phyloP scores from a whole-genome alignment of 2,888 invertebrate genomes.

The Tiliacea citrago region DNA sequence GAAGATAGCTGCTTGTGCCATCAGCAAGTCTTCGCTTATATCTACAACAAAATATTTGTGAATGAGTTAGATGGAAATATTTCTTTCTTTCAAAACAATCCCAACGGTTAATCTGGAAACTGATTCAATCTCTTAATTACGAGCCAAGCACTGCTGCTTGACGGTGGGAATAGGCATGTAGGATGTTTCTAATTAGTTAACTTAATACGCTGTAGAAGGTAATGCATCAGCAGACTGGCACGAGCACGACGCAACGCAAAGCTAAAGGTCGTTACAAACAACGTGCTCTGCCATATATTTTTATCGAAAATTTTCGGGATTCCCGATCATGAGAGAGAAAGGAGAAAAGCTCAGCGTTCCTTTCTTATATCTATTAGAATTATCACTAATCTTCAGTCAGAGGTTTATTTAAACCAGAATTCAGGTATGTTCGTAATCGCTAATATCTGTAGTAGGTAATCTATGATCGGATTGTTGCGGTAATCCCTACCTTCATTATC shows the following conservation, averaged over 20 bases:
- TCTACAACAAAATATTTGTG: slow-evolving; percentile 56
- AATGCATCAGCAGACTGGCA: background rate
- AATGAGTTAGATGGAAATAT: background rate
- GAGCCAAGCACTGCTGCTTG: background rate
- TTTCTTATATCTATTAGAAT: background rate
- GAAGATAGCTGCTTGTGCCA: slow-evolving; percentile 76
- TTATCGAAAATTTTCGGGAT: background rate
- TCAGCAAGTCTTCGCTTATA: slow-evolving; percentile 71
- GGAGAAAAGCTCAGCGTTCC: background rate
- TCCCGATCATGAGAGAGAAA: background rate
- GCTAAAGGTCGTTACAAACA: background rate
- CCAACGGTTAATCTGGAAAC: background rate
- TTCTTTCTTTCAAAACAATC: background rate
- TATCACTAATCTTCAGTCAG: background rate
- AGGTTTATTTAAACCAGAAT: background rate
- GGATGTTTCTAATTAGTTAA: background rate
- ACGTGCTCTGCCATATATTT: background rate
- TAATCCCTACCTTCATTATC: slow-evolving; percentile 66
- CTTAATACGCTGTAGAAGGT: too few relatives aligned
- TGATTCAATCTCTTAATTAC: background rate
- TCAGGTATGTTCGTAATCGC: background rate
- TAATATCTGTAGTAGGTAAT: too few relatives aligned
- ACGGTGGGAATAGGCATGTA: background rate
- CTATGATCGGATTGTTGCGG: background rate
- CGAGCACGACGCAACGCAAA: background rate